Percentiles rank a stretch among this genome's conserved stretches.
phyloP scores from a whole-genome alignment of 2,888 invertebrate species.

The Protodeltote pygarga region DNA sequence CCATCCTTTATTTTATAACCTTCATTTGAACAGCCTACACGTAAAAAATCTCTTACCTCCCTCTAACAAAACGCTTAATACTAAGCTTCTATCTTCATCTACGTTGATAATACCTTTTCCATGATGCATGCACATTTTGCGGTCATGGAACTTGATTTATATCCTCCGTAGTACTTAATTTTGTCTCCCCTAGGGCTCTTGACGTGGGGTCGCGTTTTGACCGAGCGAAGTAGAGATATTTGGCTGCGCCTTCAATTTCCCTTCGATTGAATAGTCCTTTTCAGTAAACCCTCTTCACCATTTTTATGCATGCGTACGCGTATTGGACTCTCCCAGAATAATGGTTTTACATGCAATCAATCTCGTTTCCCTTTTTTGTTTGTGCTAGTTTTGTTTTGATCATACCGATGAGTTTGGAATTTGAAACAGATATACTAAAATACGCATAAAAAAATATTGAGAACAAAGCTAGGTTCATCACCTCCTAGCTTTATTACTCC shows the following conservation, averaged over 20 bases:
- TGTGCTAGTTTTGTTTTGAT: no score
- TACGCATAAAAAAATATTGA: no score
- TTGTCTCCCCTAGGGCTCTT: conserved; percentile 23
- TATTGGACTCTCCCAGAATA: no score
- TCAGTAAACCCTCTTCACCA: conserved; percentile 13
- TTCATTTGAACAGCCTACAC: neutral
- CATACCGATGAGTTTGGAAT: no score
- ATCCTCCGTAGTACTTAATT: conserved; percentile 35
- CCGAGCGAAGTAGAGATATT: conserved; percentile 26
- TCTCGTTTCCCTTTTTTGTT: no score
- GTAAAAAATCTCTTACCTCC: neutral
- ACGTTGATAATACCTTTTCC: conserved; percentile 32
- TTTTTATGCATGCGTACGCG: neutral
- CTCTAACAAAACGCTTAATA: conserved; percentile 13
- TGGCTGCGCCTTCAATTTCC: conserved; percentile 32
- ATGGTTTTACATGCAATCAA: no score
- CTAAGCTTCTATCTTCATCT: conserved; percentile 7
- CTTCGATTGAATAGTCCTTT: conserved; percentile 30
- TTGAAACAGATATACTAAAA: no score
- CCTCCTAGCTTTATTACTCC: no score
- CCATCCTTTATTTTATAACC: neutral
- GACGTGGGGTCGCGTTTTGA: conserved; percentile 23
- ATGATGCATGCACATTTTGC: conserved; percentile 43
- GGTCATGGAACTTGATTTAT: conserved; percentile 39
- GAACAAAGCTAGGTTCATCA: no score